Percentiles rank a stretch among this genome's conserved stretches.
These are phyloP conservation scores for Drosophila fungiperda DNA, from an alignment of 2,888 invertebrate genomes.

Conservation along the genomic window DNA sequence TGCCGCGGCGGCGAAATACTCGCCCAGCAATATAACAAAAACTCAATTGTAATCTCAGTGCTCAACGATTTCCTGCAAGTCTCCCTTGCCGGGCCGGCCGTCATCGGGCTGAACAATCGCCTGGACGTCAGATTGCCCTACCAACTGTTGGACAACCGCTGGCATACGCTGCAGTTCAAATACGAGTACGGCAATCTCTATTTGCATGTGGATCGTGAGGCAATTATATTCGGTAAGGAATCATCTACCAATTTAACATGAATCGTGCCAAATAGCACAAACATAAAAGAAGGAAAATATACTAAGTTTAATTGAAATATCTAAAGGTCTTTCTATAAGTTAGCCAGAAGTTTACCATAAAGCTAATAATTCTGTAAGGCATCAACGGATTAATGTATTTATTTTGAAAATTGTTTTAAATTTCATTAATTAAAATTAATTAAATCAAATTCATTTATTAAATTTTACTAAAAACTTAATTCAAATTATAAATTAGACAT, in stretches of 20 bases:
- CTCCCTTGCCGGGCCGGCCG: constrained; percentile 85
- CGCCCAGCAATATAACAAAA: constrained; percentile 89
- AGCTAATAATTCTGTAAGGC: background rate
- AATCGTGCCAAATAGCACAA: constrained; percentile 9
- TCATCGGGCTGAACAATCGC: constrained; percentile 86
- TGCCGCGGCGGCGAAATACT: constrained; percentile 91
- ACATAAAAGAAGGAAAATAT: background rate
- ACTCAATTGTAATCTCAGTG: constrained; percentile 88
- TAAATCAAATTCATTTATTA: background rate
- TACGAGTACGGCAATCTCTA: constrained; percentile 85
- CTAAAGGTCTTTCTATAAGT: background rate
- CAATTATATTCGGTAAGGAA: constrained; percentile 83
- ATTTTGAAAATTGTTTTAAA: background rate
- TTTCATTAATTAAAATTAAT: background rate
- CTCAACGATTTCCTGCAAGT: constrained; percentile 87
- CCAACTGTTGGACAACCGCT: constrained; percentile 91
- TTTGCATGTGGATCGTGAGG: constrained; percentile 84
- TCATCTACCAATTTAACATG: constrained; percentile 12
- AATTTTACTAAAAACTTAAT: background rate
- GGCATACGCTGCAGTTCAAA: constrained; percentile 88
- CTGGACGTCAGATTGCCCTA: constrained; percentile 89
- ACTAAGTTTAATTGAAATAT: background rate
- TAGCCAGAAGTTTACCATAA: background rate
- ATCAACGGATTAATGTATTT: background rate
- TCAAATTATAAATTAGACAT: background rate